Evolutionary conservation across 2,113 vertebrate genomes (phyloP).

Genomic region (Myiagra hebetior): DNA sequence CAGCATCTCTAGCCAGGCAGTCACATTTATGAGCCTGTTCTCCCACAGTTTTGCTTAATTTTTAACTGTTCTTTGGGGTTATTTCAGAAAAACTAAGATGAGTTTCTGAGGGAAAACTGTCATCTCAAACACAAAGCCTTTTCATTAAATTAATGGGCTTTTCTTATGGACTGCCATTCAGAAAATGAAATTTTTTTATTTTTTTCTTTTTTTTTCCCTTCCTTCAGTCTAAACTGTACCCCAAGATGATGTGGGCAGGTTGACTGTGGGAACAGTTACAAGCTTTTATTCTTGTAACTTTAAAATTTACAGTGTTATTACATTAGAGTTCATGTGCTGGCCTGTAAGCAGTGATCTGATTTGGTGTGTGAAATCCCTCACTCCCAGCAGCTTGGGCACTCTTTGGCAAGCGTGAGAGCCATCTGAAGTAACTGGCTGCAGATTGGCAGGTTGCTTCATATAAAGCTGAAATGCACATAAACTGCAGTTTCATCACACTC

Average conservation of each 20-base stretch:
- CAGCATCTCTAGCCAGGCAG: no score
- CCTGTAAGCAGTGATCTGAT: not conserved
- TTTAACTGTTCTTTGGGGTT: not conserved
- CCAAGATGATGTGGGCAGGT: not conserved
- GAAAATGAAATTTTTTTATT: not conserved
- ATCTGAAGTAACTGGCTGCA: not conserved
- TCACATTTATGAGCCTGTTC: no score
- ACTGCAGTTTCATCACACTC: not conserved
- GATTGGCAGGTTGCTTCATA: not conserved
- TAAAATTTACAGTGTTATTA: not conserved
- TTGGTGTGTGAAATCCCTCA: rapidly evolving
- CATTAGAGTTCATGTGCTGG: not conserved
- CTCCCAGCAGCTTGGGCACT: not conserved
- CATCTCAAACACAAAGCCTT: not conserved
- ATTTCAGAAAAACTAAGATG: not conserved
- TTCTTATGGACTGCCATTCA: not conserved
- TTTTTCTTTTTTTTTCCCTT: rapidly evolving
- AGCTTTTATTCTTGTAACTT: not conserved
- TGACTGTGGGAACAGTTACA: not conserved
- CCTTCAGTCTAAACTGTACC: not conserved
- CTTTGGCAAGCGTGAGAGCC: not conserved
- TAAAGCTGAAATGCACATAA: not conserved
- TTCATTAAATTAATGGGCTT: not conserved
- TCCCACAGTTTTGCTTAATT: not conserved
- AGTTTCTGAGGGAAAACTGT: not conserved